A percentile compares a stretch with the other conserved stretches of the same genome.
phyloP scores from a whole-genome alignment of 1,140 invertebrate genomes.

The Penaeus chinensis region DNA sequence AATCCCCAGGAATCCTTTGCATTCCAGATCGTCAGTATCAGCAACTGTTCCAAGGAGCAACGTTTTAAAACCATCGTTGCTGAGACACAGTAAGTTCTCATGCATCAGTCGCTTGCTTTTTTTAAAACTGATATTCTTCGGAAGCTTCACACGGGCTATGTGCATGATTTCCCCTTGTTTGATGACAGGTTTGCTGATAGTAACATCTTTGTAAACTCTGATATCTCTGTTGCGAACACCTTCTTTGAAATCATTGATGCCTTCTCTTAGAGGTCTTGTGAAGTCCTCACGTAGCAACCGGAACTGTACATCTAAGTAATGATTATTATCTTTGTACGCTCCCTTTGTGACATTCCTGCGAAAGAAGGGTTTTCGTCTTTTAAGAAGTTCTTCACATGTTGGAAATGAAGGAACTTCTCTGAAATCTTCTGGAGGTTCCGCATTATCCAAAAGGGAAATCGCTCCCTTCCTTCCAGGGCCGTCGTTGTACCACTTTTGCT shows the following conservation, averaged over 20 bases:
- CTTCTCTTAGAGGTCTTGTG: constrained; percentile 48
- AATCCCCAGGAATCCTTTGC: constrained; percentile 70
- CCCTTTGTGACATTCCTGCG: constrained; percentile 75
- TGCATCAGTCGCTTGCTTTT: constrained; percentile 75
- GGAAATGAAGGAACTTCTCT: constrained; percentile 36
- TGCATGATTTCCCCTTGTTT: constrained; percentile 29
- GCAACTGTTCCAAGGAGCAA: constrained; percentile 77
- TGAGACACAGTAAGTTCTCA: constrained; percentile 80
- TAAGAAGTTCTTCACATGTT: constrained; percentile 33
- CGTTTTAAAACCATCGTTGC: constrained; percentile 76
- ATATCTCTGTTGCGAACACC: constrained; percentile 13
- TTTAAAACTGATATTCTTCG: constrained; percentile 47
- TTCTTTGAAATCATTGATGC: constrained; percentile 31
- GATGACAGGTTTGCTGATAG: background rate
- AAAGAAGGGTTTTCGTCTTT: constrained; percentile 67
- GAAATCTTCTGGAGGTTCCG: constrained; percentile 47
- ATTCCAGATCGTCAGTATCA: constrained; percentile 71
- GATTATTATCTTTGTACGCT: constrained; percentile 74
- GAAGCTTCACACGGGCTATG: constrained; percentile 36
- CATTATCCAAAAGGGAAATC: background rate
- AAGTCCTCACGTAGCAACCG: constrained; percentile 76
- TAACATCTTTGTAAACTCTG: constrained; percentile 43
- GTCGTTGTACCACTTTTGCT: background rate
- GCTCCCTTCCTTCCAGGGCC: background rate
- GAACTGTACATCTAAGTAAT: constrained; percentile 85